Evolutionary conservation across 2,888 invertebrate genomes (phyloP).

Genomic region (Zygothrica quintamaculata): DNA sequence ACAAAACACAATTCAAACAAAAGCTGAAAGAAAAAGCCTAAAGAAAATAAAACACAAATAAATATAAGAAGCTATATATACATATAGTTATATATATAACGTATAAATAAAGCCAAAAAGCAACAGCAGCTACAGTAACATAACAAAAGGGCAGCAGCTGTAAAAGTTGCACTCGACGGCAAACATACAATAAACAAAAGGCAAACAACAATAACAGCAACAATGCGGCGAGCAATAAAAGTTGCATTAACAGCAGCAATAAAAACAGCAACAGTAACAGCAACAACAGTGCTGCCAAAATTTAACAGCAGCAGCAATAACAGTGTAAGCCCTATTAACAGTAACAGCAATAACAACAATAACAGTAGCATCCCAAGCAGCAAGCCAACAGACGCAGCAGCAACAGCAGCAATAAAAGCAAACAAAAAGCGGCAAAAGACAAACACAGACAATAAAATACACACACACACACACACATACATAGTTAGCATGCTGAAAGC

Average conservation of each 20-base stretch:
- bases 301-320: constrained; percentile 2
- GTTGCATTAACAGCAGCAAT: constrained; percentile 1
- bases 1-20: constrained; percentile 42
- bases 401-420: constrained; percentile 8
- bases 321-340: constrained; percentile 5
- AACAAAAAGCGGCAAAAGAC: constrained; percentile 14
- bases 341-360: constrained; percentile 1
- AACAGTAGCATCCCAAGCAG: constrained; percentile 8
- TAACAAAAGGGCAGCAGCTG: constrained; percentile 53
- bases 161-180: constrained; percentile 55
- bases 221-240: too few species aligned
- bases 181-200: constrained; percentile 29
- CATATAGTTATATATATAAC: constrained; percentile 7
- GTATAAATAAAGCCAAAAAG: constrained; percentile 7
- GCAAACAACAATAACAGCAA: background rate
- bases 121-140: constrained; percentile 1
- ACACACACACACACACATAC: constrained; percentile 32
- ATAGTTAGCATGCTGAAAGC: constrained; percentile 52
- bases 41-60: constrained; percentile 10
- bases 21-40: constrained; percentile 1
- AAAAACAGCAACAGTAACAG: constrained; percentile 7
- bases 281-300: constrained; percentile 4
- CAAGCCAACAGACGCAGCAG: background rate
- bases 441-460: constrained; percentile 21
- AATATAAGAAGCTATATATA: constrained; percentile 28